Evolutionary conservation across 2,797 vertebrate genomes (phyloP).

Genomic region (Pygocentrus nattereri): DNA sequence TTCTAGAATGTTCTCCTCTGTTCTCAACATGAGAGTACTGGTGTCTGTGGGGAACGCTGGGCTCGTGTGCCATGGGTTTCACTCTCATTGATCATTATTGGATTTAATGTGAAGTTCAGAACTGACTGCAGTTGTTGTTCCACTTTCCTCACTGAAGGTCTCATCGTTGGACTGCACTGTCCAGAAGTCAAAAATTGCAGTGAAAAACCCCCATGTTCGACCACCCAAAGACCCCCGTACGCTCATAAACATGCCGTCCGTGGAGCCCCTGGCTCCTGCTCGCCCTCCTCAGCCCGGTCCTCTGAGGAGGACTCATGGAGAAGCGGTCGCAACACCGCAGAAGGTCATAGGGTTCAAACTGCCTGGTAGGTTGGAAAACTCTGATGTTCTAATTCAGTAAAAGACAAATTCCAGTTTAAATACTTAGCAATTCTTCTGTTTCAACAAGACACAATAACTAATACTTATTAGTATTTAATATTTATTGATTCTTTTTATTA

Average conservation of each 20-base stretch:
- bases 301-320: background rate
- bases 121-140: background rate
- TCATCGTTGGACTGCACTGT: constrained; percentile 70
- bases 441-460: no score
- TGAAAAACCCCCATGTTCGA: constrained; percentile 74
- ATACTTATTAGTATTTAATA: no score
- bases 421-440: no score
- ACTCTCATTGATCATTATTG: background rate
- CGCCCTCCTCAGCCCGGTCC: constrained; percentile 1
- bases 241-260: constrained; percentile 73
- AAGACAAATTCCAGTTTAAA: no score
- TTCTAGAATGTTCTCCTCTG: no score
- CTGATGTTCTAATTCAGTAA: no score
- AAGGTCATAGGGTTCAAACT: constrained; percentile 58
- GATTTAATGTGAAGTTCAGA: no score
- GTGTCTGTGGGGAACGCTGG: background rate
- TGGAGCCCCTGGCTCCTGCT: constrained; percentile 62
- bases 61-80: background rate
- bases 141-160: constrained; percentile 53
- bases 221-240: constrained; percentile 76
- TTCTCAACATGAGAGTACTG: background rate
- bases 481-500: no score
- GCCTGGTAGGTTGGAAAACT: constrained; percentile 46
- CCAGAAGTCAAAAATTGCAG: constrained; percentile 76
- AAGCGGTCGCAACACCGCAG: background rate